Evolutionary conservation across 2,797 vertebrate species (phyloP).

Genomic region (Sebastes hubbsi): DNA sequence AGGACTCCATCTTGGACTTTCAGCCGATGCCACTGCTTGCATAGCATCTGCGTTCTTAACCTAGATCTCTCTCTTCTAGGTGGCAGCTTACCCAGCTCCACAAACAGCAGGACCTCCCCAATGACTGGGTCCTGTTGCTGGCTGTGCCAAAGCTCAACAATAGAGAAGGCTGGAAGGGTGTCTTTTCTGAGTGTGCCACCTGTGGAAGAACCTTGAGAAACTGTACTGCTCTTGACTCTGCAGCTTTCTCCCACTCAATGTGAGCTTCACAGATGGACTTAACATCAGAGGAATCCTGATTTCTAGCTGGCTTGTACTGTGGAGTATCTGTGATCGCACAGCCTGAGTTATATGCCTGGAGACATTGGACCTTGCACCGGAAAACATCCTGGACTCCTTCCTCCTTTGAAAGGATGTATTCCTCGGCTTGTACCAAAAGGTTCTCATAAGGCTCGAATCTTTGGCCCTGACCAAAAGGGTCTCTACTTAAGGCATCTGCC

Average conservation of each 20-base stretch:
- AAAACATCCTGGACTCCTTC: background rate
- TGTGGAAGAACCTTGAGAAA: background rate
- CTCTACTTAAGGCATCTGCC: background rate
- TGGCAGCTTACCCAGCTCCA: background rate
- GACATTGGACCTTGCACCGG: background rate
- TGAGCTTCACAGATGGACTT: background rate
- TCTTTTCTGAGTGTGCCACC: background rate
- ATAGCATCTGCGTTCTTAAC: background rate
- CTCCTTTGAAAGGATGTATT: background rate
- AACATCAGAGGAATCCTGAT: background rate
- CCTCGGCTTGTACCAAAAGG: background rate
- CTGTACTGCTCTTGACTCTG: background rate
- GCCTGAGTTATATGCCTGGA: background rate
- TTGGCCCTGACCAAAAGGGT: background rate
- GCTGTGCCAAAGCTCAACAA: background rate
- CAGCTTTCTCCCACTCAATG: background rate
- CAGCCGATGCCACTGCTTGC: background rate
- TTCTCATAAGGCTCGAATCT: background rate
- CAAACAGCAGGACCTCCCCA: background rate
- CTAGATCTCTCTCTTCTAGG: background rate
- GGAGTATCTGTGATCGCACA: background rate
- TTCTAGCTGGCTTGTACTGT: background rate
- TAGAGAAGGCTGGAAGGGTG: background rate
- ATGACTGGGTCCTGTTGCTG: background rate
- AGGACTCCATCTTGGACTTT: background rate